Conservation (phyloP, 1,140 invertebrate genomes). For the Yoshiicerus persimilis region DNA sequence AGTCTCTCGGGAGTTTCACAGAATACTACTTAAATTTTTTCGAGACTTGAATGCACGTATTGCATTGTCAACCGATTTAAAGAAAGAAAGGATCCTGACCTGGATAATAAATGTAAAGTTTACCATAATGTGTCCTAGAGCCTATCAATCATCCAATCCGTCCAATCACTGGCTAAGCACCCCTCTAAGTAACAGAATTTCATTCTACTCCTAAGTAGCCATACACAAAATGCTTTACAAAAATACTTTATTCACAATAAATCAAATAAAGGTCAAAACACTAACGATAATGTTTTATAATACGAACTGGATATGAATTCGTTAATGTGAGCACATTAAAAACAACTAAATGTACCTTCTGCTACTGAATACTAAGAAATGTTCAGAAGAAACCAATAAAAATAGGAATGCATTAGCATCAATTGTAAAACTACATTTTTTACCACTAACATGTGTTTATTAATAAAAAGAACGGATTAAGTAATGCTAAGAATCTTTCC, state of each 20-base stretch:
- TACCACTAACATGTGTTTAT: too few species aligned
- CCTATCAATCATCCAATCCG: not conserved
- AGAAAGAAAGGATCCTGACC: not conserved
- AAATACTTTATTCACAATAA: too few species aligned
- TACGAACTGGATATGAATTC: too few species aligned
- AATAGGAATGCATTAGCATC: not conserved
- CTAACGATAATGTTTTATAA: too few species aligned
- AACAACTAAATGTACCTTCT: too few species aligned
- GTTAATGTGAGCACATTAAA: too few species aligned
- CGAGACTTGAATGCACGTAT: not conserved
- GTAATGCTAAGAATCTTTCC: too few species aligned
- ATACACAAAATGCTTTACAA: too few species aligned
- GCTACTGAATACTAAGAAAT: too few species aligned
- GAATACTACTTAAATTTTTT: not conserved
- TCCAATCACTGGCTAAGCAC: not conserved
- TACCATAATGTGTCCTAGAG: not conserved
- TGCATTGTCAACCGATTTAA: not conserved
- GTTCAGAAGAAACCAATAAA: not conserved
- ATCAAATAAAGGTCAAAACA: too few species aligned
- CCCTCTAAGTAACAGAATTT: not conserved
- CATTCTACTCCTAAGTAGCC: not conserved
- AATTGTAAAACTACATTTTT: not conserved
- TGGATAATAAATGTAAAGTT: not conserved
- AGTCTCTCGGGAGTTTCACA: not conserved
- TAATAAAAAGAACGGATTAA: too few species aligned